Base-by-base conservation (phyloP, 2,797 vertebrate genomes). In the Megalops cyprinoides region DNA sequence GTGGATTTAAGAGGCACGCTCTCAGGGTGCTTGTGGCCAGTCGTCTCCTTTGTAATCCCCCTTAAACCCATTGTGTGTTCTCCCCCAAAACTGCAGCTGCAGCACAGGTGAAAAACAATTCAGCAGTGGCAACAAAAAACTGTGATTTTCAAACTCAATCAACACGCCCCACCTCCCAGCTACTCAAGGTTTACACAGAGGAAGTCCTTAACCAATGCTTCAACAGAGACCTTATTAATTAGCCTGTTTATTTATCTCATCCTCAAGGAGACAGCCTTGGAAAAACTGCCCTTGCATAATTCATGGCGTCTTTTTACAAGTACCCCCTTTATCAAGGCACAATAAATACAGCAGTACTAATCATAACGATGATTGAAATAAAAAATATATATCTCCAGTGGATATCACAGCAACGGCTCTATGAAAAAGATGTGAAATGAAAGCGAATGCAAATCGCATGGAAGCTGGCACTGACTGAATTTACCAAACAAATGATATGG, bases 21-120 rank as follows among this genome's bases (percentile, higher is more conserved):
- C 42, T 76, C 28, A 15, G 74, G 74, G 49, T 12, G n/a, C 37
- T 18, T 76, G n/a, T 76, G 51, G 49, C 74, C n/a, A 51, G 48
- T 44, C 37, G 4, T 23, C 20, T 25, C n/a, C 15, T 55, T 56
- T 56, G 76, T 60, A 42, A 55, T 20, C 31, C 28, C 28, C 18
- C 73, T 74, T 42, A 44, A 77, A 60, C 28, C 51, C 49, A 44
- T 7, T 60, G 37, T n/a, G 18, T 23, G 9, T 51, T 60, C 51
- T 3, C 31, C 7, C 6, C 55, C 31, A 25, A 10, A 1, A 23
- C 20, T 23, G 49, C 51, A 53, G 28, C 15, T 25, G 46, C 12
- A 12, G 8, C 37, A 6, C 23, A 53, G n/a, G 74, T 44, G 34
- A 58, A 28, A 58, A 44, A 3, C 20, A 49, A 25, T 1, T 4